Conservation (phyloP, 2,113 vertebrate species). For the Prionailurus viverrinus region DNA sequence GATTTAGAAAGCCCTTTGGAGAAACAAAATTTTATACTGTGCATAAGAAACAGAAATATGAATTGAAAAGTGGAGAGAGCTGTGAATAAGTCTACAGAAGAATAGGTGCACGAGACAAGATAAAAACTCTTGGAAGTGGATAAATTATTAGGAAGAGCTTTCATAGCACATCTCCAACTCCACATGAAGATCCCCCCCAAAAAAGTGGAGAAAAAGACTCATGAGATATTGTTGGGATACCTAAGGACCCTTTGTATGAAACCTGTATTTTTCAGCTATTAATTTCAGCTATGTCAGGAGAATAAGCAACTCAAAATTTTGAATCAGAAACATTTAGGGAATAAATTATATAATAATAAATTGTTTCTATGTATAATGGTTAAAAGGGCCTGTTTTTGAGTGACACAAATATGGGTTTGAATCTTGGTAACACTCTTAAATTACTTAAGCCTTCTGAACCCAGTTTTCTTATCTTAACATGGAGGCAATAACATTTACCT, state of each 20-base stretch:
- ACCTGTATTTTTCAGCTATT: background rate
- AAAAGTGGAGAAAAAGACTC: background rate
- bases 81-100: background rate
- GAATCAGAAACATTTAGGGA: background rate
- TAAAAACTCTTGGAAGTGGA: background rate
- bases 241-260: background rate
- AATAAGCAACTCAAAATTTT: background rate
- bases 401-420: background rate
- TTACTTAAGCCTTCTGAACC: background rate
- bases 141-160: background rate
- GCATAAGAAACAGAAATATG: background rate
- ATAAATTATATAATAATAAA: background rate
- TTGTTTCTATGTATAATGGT: background rate
- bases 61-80: background rate
- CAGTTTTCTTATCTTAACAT: constrained; percentile 34
- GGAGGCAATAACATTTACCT: background rate
- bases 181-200: background rate
- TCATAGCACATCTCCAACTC: background rate
- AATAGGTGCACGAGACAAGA: background rate
- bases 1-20: background rate
- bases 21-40: background rate
- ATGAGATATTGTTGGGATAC: background rate
- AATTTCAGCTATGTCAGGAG: background rate
- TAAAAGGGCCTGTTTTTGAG: background rate
- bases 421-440: background rate